Percentiles rank a stretch among this genome's conserved stretches.
These are phyloP conservation scores for Choloepus hoffmanni DNA, from an alignment of 2,113 vertebrate genomes.

Conservation along the genomic window DNA sequence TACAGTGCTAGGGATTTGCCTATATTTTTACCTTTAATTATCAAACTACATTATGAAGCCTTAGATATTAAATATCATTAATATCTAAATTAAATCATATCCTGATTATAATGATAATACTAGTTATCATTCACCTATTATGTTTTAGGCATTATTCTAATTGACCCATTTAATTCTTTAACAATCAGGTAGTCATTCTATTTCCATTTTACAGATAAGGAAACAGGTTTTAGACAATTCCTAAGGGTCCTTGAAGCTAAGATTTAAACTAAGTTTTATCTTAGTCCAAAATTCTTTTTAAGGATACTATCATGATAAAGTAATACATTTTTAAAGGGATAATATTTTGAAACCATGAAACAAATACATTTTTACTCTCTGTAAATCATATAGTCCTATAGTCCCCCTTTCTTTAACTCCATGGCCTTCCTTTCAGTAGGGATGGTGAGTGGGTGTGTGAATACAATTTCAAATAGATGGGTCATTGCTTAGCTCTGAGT, in stretches of 20 bases:
- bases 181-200: not conserved
- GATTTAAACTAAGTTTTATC: not conserved
- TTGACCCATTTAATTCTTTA: not conserved
- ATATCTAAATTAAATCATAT: not conserved
- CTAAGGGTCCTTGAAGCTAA: not conserved
- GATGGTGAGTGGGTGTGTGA: not conserved
- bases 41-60: not conserved
- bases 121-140: not conserved
- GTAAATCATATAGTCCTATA: not conserved
- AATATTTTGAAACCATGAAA: slow-evolving; percentile 9
- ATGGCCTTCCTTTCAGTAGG: not conserved
- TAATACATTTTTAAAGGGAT: not conserved
- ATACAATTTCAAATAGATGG: slow-evolving; percentile 8
- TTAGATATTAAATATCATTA: not conserved
- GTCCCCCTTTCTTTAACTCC: not conserved
- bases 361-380: not conserved
- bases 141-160: not conserved
- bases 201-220: not conserved
- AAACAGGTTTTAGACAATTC: not conserved
- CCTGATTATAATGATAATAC: not conserved
- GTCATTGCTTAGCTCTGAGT: not conserved
- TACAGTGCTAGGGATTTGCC: not conserved
- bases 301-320: not conserved
- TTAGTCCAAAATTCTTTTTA: not conserved
- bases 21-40: not conserved